Conservation (phyloP, 2,113 vertebrate species). For the Ciconia stormi region DNA sequence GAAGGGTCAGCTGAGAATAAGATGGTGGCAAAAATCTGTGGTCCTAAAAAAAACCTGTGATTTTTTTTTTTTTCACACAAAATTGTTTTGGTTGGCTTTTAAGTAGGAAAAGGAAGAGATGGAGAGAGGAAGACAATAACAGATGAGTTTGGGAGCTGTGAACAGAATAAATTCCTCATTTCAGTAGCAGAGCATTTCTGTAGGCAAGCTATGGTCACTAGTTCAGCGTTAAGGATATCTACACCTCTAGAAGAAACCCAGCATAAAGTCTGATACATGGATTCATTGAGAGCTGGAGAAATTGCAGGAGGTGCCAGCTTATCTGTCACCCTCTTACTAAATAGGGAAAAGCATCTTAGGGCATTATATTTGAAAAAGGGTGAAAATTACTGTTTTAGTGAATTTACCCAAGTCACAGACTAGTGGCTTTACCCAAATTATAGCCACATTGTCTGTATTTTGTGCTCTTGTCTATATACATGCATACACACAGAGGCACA, state of each 20-base stretch:
- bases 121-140: background rate
- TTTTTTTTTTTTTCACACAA: no score
- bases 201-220: background rate
- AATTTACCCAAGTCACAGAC: background rate
- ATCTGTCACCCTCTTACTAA: background rate
- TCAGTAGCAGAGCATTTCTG: background rate
- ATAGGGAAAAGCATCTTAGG: background rate
- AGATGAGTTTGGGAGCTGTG: background rate
- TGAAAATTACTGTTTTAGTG: background rate
- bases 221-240: background rate
- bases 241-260: background rate
- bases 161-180: background rate
- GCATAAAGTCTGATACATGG: background rate
- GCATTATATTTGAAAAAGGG: background rate
- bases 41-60: background rate
- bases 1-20: background rate
- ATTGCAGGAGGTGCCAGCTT: background rate
- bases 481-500: accelerated
- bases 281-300: background rate
- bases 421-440: background rate
- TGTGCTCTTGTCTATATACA: accelerated
- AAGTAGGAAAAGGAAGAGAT: background rate
- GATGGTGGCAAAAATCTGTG: background rate
- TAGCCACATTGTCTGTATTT: background rate
- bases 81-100: background rate